These are phyloP conservation scores for Aratinga solstitialis DNA, from an alignment of 2,797 vertebrate species.

Conservation along the genomic window DNA sequence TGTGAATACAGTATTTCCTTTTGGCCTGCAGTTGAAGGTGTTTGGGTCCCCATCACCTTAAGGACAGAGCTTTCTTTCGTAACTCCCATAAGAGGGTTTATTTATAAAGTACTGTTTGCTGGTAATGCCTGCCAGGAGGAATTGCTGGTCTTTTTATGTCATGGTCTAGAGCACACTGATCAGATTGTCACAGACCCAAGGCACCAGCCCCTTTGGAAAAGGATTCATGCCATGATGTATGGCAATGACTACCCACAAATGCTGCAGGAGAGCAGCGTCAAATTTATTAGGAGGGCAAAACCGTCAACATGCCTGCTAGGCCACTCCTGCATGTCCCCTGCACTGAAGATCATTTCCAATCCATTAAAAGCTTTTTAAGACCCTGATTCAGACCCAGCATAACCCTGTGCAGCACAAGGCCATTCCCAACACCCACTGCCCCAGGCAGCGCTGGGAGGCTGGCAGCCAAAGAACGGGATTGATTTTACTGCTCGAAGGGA, in stretches of 20 bases:
- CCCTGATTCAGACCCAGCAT: not conserved
- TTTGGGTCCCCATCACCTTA: not conserved
- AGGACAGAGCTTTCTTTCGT: not conserved
- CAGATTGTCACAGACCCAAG: conserved; percentile 7
- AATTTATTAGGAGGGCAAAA: not conserved
- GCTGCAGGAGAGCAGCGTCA: conserved; percentile 7
- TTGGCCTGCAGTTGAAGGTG: not conserved
- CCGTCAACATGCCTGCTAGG: not conserved
- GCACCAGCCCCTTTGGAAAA: not conserved
- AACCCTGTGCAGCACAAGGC: not conserved
- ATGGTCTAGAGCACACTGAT: not conserved
- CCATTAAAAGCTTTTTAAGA: conserved; percentile 26
- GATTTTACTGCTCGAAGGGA: not conserved
- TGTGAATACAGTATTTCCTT: not conserved
- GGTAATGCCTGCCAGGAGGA: not conserved
- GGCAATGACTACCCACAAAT: not conserved
- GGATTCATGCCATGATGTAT: not conserved
- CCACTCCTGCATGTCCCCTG: not conserved
- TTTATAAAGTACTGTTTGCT: not conserved
- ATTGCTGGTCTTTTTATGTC: not conserved
- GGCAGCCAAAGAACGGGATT: not conserved
- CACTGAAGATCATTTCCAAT: conserved; percentile 30
- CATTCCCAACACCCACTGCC: not conserved
- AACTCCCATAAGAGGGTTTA: not conserved
- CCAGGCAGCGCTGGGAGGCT: not conserved